Evolutionary conservation across 1,140 invertebrate genomes (phyloP).

Genomic region (Drosophila willistoni): DNA sequence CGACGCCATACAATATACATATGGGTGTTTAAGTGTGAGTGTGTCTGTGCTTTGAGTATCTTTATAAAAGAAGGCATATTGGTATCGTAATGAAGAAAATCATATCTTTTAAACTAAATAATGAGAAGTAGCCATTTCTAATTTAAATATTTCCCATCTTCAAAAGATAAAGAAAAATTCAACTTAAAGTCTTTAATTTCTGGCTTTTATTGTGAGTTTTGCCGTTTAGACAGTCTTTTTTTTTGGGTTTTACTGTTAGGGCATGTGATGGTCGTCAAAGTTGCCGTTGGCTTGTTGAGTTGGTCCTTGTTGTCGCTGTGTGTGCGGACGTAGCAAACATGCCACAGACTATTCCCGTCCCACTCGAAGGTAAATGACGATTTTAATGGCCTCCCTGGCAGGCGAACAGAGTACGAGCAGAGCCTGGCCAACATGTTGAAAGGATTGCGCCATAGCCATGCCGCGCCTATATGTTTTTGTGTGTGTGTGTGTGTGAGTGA

Average conservation of each 20-base stretch:
- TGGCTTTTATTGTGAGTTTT: too few relatives aligned
- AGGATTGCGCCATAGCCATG: slow-evolving; percentile 68
- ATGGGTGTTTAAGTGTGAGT: neutral
- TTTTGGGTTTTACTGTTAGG: neutral
- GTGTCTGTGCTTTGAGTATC: neutral
- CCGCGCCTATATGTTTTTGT: slow-evolving; percentile 31
- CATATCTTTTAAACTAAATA: too few relatives aligned
- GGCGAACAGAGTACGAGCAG: slow-evolving; percentile 12
- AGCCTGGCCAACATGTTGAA: slow-evolving; percentile 69
- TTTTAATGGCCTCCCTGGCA: slow-evolving; percentile 52
- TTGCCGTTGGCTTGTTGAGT: slow-evolving; percentile 29
- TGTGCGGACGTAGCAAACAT: slow-evolving; percentile 70
- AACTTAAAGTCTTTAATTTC: too few relatives aligned
- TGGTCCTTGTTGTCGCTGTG: slow-evolving; percentile 57
- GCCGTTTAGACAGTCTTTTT: too few relatives aligned
- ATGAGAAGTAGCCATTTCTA: too few relatives aligned
- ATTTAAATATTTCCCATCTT: too few relatives aligned
- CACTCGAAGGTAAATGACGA: slow-evolving; percentile 52
- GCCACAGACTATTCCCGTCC: slow-evolving; percentile 47
- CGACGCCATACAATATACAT: slow-evolving; percentile 48
- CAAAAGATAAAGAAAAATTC: too few relatives aligned
- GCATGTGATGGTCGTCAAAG: slow-evolving; percentile 16
- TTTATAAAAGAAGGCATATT: neutral
- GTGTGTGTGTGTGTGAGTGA: neutral
- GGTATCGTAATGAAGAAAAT: neutral